A percentile compares a stretch with the other conserved stretches of the same genome.
Conservation (phyloP, 1,140 invertebrate species). For the Hydropsyche tenuis region DNA sequence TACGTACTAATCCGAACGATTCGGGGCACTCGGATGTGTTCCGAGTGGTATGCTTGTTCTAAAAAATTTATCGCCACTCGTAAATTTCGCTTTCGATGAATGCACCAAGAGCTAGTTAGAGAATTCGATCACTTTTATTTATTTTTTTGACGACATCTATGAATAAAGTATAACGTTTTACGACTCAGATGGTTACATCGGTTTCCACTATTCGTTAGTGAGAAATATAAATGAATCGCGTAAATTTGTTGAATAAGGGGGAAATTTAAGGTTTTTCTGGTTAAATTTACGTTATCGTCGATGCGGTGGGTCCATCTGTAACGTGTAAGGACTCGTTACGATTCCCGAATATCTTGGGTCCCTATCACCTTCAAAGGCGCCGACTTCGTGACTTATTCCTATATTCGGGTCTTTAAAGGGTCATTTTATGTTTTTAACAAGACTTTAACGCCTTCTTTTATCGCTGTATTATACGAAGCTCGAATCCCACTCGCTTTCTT, state of each 20-base stretch:
- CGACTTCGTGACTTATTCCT: neutral
- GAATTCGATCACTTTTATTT: no score
- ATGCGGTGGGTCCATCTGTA: conserved; percentile 10
- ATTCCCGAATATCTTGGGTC: neutral
- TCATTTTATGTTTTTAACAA: conserved; percentile 5
- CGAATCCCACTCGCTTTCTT: no score
- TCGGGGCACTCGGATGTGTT: no score
- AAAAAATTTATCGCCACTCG: no score
- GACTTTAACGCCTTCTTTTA: conserved; percentile 10
- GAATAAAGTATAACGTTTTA: no score
- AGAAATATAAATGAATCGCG: neutral
- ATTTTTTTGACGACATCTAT: no score
- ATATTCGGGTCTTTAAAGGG: conserved; percentile 16
- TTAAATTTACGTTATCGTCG: neutral
- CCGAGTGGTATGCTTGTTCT: no score
- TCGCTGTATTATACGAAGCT: conserved; percentile 9
- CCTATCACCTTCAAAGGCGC: neutral
- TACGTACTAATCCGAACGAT: no score
- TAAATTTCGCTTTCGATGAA: no score
- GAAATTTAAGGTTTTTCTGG: neutral
- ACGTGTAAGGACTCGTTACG: neutral
- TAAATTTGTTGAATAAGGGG: neutral
- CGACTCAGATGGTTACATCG: no score
- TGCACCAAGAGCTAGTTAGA: no score
- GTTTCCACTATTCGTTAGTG: no score